Base-by-base conservation (phyloP, 53 echinoderm and acorn worm genomes). In the Stichopus horrens region DNA sequence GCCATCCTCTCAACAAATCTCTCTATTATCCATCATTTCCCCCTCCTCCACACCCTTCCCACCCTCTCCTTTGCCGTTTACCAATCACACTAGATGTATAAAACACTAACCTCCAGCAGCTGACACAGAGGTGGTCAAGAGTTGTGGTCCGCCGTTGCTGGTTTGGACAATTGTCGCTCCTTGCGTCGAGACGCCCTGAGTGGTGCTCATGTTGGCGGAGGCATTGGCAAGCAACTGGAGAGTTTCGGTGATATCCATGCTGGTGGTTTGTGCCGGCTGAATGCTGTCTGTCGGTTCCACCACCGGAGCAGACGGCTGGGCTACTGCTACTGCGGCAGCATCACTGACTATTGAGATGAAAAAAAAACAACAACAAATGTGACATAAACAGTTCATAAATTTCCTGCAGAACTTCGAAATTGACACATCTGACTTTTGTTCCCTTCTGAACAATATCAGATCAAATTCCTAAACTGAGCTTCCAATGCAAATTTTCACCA, bases 211-310 rank as follows among this genome's bases (percentile, higher is more conserved):
- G 83, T 95, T 93, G 57, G 95, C 98, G 5, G 98, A 98, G 18
- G 98, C 98, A 88, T 98, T 98, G 58, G 98, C 98, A 56, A 98
- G 90, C 23, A 98, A 88, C 74, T 98, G 98, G 9, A 98, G 83
- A 8, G 98, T 98, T 80, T 98, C 94, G 4, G 95, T 95, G 86
- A 98, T 95, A 83, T 98, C 98, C 90, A 96, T 92, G 59, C 92
- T 90, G 74, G 93, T 86, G 74, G 93, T 86, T 37, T 93, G 93
- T 18, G 92, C 93, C 56, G 52, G 87, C 21, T 74, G 74, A 5
- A 67, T 67, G 9, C 52, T 57, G 57, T 81, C 81, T 4, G 57
- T 22, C 4, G 54, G 6, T 21, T 81, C 81, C 7, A 23, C 58
- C 71, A 71, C 71, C 5, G 14, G 7, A 18, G 71, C 19, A 71